Conservation (phyloP, 2,113 vertebrate genomes). For the Bos indicus region DNA sequence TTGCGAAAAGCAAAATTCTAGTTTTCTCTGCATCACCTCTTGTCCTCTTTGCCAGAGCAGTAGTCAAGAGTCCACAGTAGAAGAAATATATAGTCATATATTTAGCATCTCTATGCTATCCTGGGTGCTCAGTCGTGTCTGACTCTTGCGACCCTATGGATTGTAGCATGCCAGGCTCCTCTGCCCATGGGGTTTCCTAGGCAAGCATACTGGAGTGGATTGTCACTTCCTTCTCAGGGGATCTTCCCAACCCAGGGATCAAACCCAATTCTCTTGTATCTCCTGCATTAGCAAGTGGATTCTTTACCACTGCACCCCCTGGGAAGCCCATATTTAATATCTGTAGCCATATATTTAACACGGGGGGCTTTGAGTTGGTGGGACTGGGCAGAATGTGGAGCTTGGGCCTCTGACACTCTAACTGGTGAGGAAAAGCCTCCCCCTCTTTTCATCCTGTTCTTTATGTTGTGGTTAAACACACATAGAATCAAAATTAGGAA, state of each 20-base stretch:
- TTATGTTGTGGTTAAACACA: slow-evolving; percentile 70
- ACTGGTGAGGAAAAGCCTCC: slow-evolving; percentile 55
- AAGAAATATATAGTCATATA: slow-evolving; percentile 51
- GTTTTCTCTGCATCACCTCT: slow-evolving; percentile 50
- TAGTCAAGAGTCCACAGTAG: slow-evolving; percentile 71
- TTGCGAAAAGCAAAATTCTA: slow-evolving; percentile 57
- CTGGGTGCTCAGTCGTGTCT: neutral
- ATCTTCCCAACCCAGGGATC: neutral
- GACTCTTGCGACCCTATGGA: neutral
- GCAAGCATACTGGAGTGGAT: neutral
- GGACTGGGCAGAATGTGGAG: neutral
- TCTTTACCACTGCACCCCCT: neutral
- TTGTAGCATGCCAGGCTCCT: neutral
- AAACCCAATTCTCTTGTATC: neutral
- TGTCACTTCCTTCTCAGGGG: neutral
- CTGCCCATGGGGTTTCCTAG: neutral
- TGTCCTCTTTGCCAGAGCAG: slow-evolving; percentile 54
- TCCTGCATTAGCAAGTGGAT: neutral
- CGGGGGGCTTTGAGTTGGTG: slow-evolving; percentile 16
- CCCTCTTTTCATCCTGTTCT: slow-evolving; percentile 71
- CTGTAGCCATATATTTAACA: slow-evolving; percentile 37
- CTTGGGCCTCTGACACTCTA: slow-evolving; percentile 60
- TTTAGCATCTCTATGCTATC: neutral
- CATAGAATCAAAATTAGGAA: slow-evolving; percentile 74
- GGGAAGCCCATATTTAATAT: neutral